These are phyloP conservation scores for Physocephala rufipes DNA, from an alignment of 2,888 invertebrate species.

Conservation along the genomic window DNA sequence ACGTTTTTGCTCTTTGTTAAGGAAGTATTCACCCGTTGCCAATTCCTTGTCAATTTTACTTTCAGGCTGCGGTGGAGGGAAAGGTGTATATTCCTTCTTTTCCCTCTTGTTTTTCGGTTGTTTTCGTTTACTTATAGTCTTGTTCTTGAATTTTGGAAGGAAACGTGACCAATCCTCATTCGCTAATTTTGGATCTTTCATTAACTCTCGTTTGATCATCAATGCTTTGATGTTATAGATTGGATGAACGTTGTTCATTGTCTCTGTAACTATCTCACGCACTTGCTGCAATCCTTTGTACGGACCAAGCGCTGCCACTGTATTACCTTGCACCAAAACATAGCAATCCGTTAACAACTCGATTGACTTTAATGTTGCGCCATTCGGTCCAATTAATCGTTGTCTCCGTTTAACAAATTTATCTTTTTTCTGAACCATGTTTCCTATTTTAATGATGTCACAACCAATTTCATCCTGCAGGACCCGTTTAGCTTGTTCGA, in stretches of 20 bases:
- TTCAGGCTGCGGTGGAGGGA: conserved; percentile 92
- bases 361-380: conserved; percentile 97
- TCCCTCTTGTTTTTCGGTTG: conserved; percentile 85
- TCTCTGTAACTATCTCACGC: conserved; percentile 90
- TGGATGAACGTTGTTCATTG: conserved; percentile 99
- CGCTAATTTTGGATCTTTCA: conserved; percentile 90
- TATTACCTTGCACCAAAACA: conserved; percentile 95
- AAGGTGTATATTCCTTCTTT: conserved; percentile 97
- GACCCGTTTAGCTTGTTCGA: conserved; percentile 90
- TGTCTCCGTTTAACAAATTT: conserved; percentile 95
- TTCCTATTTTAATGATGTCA: conserved; percentile 97
- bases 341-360: conserved; percentile 96
- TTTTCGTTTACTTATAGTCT: conserved; percentile 88
- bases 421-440: conserved; percentile 87
- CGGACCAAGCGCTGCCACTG: conserved; percentile 96
- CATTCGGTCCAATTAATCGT: conserved; percentile 94
- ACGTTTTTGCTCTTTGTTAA: conserved; percentile 83
- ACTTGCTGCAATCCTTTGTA: conserved; percentile 89
- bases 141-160: conserved; percentile 90
- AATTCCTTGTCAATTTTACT: conserved; percentile 94
- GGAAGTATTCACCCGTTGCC: conserved; percentile 96
- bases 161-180: conserved; percentile 98
- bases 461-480: conserved; percentile 90
- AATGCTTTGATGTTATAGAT: conserved; percentile 97
- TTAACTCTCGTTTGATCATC: conserved; percentile 96